Conservation (phyloP, 2,113 vertebrate species). For the Phyllopteryx taeniolatus region DNA sequence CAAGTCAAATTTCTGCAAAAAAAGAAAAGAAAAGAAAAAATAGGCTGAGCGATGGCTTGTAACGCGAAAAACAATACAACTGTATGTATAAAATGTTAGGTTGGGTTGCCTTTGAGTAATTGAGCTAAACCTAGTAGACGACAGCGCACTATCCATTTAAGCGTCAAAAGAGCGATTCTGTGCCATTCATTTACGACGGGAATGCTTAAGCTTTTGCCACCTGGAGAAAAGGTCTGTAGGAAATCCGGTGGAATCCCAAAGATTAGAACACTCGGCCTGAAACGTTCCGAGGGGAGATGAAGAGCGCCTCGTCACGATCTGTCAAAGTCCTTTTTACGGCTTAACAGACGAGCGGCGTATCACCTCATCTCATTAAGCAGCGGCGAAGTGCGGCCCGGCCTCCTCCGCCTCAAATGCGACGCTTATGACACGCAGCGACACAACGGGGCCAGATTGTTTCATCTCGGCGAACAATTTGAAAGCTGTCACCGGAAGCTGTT, state of each 20-base stretch:
- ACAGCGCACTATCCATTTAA: too few relatives aligned
- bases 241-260: neutral
- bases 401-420: slow-evolving; percentile 35
- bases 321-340: neutral
- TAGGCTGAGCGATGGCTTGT: too few relatives aligned
- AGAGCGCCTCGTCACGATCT: neutral
- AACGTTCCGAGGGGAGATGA: neutral
- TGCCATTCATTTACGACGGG: too few relatives aligned
- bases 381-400: neutral
- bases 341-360: neutral
- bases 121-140: too few relatives aligned
- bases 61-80: too few relatives aligned
- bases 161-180: too few relatives aligned
- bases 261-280: neutral
- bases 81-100: too few relatives aligned
- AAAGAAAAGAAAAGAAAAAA: too few relatives aligned
- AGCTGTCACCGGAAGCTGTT: slow-evolving; percentile 51
- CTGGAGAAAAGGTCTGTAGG: too few relatives aligned
- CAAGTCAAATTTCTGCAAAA: too few relatives aligned
- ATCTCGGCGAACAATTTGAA: slow-evolving; percentile 60
- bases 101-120: too few relatives aligned
- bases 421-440: slow-evolving; percentile 51
- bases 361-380: neutral
- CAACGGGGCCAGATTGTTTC: slow-evolving; percentile 59
- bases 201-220: too few relatives aligned